Conservation (phyloP, 2,888 invertebrate genomes). For the Tanytarsus gracilentus region DNA sequence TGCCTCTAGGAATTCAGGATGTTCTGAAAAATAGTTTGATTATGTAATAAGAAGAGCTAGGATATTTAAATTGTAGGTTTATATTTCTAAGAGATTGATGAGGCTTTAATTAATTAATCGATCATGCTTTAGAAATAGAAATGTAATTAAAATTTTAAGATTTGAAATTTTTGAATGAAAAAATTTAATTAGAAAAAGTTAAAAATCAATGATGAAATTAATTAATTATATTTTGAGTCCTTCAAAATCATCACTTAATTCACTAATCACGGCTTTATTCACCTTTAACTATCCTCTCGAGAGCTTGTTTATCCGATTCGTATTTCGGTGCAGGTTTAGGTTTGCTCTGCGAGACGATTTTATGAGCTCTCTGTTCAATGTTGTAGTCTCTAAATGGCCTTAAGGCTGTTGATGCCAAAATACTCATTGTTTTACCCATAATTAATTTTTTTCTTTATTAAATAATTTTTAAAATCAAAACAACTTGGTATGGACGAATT, state of each 20-base stretch:
- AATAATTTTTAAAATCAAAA: neutral
- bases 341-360: conserved; percentile 52
- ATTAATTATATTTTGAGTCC: no score
- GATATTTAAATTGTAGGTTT: conserved; percentile 25
- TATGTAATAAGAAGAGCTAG: conserved; percentile 29
- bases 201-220: no score
- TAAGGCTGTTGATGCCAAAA: conserved; percentile 47
- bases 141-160: no score
- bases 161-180: no score
- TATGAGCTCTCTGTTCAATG: conserved; percentile 66
- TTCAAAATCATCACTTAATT: conserved; percentile 31
- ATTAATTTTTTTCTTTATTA: conserved; percentile 30
- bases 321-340: conserved; percentile 60
- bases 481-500: neutral
- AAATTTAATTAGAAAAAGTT: no score
- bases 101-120: no score
- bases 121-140: no score
- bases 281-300: conserved; percentile 53
- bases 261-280: conserved; percentile 35
- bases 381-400: conserved; percentile 53
- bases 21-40: conserved; percentile 40
- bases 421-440: conserved; percentile 60
- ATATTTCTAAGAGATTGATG: conserved; percentile 20
- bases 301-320: conserved; percentile 51
- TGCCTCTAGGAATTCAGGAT: conserved; percentile 54